Conservation (phyloP, 2,888 invertebrate genomes). For the Minunthozetes semirufus region DNA sequence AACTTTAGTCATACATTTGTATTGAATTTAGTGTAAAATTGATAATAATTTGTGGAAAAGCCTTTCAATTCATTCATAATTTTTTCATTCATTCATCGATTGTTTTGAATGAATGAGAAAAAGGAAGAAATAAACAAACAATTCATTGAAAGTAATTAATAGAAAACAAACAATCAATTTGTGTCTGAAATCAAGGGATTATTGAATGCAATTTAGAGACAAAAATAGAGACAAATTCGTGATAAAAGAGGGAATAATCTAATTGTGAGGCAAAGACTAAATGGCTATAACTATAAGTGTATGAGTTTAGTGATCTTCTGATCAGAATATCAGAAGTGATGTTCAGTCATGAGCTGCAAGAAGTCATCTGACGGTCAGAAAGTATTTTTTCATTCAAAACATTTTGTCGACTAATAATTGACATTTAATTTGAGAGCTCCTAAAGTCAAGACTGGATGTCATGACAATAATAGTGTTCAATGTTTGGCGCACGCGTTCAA, state of each 20-base stretch:
- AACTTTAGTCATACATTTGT: no score
- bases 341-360: background rate
- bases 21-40: background rate
- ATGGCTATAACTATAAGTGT: background rate
- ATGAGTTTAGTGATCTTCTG: background rate
- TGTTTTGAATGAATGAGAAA: background rate
- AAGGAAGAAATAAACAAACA: background rate
- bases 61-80: background rate
- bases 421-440: background rate
- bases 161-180: background rate
- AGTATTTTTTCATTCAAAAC: conserved; percentile 16
- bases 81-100: background rate
- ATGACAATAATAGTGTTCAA: background rate
- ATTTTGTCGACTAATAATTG: background rate
- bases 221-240: no score
- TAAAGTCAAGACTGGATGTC: conserved; percentile 5
- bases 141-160: background rate
- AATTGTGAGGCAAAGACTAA: background rate
- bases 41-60: no score
- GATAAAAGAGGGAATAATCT: background rate
- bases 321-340: background rate
- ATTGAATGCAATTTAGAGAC: no score
- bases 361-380: conserved; percentile 5
- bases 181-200: no score
- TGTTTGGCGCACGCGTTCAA: background rate